Conservation (phyloP, 2,888 invertebrate species). For the Andricus curvator region DNA sequence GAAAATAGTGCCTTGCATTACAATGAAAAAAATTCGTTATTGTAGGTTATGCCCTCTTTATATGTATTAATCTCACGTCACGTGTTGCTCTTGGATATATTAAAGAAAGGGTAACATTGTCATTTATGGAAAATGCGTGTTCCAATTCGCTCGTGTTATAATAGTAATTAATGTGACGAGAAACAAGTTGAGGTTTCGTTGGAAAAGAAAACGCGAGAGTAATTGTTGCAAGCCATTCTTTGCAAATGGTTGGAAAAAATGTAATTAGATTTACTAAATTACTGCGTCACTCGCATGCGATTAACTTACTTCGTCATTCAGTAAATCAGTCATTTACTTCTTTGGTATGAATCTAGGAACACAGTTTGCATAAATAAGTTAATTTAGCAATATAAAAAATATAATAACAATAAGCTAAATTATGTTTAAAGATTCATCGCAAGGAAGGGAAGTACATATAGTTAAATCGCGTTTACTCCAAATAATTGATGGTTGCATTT, state of each 20-base stretch:
- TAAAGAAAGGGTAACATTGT: neutral
- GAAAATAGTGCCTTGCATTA: neutral
- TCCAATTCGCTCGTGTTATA: conserved; percentile 9
- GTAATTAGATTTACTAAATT: conserved; percentile 14
- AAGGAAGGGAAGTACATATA: neutral
- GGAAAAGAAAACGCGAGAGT: neutral
- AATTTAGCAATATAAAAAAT: neutral
- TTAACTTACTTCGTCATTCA: neutral
- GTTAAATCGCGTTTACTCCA: neutral
- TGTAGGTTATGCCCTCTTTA: neutral
- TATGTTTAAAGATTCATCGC: neutral
- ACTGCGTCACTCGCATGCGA: conserved; percentile 6
- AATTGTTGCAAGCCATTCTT: conserved; percentile 5
- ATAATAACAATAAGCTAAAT: neutral
- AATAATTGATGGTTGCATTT: neutral
- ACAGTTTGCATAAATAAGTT: too few relatives aligned
- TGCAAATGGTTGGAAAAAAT: conserved; percentile 4
- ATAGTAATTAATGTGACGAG: conserved; percentile 16
- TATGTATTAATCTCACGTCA: neutral
- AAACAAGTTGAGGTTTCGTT: neutral
- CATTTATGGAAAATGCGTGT: conserved; percentile 15
- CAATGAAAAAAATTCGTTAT: neutral
- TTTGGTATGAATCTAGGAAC: neutral
- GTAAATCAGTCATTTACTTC: neutral
- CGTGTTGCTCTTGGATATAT: neutral